Evolutionary conservation across 2,113 vertebrate species (phyloP), one percentile per base, ranked within the genome.

Genomic region (Sisor rabdophorus): DNA sequence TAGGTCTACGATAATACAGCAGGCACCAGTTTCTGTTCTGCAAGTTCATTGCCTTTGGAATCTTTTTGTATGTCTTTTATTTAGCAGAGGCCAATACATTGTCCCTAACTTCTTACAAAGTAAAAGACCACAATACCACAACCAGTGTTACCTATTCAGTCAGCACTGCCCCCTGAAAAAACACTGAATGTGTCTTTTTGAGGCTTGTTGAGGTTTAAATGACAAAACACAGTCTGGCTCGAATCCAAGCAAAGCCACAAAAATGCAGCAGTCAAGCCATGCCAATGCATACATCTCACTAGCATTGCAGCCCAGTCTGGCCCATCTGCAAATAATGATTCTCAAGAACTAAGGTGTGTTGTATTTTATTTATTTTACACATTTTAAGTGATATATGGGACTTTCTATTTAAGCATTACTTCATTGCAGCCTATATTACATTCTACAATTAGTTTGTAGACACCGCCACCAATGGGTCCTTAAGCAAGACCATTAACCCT

Each of bases 241-340:
- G 19, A 65, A 8, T 55, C 65, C 67, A 72, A 40, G 4, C 58
- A 67, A 65, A 15, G 52, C 68, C 7, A 59, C 36, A 59, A 75
- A 79, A 71, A 50, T 54, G 3, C 22, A 72, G 24, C 40, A 26
- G 10, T 67, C 22, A 8, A 24, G 20, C 67, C 5, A 9, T 59
- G 64, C 59, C 80, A 71, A 71, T 65, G 40, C 50, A 67, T 71
- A 64, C 73, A 71, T 20, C 28, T 75, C 40, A 40, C 26, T 56
- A 19, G 50, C 40, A 19, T 11, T 48, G n/a, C 65, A 40, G 2
- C 47, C 26, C 71, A n/a, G 40, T 47, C 59, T 55, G n/a, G 63
- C 55, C 60, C 24, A 68, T 54, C 60, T 75, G 73, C 60, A 73
- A 77, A 40, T 60, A 58, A 65, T n/a, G 9, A 63, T 69, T 53